A percentile compares a stretch with the other conserved stretches of the same genome.
phyloP scores from a whole-genome alignment of 1,140 invertebrate genomes.

The Oncopeltus fasciatus region DNA sequence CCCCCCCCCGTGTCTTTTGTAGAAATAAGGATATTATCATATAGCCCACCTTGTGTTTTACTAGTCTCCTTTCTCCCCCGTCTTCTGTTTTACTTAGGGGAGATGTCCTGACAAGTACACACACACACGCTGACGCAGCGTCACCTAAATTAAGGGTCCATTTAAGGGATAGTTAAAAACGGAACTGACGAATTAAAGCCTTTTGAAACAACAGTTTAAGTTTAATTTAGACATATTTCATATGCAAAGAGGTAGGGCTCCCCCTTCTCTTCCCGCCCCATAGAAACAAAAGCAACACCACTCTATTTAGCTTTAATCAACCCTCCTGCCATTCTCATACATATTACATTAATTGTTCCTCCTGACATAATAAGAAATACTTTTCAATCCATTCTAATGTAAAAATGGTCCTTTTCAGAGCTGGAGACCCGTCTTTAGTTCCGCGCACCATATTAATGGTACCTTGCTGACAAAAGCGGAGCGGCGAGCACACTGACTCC shows the following conservation, averaged over 20 bases:
- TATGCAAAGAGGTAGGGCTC: neutral
- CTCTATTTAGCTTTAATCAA: neutral
- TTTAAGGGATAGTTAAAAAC: neutral
- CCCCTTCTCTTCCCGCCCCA: neutral
- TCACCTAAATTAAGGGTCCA: neutral
- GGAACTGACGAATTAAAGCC: slow-evolving; percentile 4
- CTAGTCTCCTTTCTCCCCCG: too few relatives aligned
- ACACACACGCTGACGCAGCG: too few relatives aligned
- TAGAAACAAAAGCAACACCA: neutral
- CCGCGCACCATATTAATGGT: neutral
- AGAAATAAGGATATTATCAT: too few relatives aligned
- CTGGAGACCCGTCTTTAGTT: neutral
- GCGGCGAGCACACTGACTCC: neutral
- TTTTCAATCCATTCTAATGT: slow-evolving; percentile 7
- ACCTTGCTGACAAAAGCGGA: neutral
- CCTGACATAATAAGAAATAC: neutral
- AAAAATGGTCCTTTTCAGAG: neutral
- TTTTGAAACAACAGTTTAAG: slow-evolving; percentile 8
- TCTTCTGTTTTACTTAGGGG: too few relatives aligned
- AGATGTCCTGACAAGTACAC: too few relatives aligned
- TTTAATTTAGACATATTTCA: slow-evolving; percentile 4
- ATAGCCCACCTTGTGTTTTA: too few relatives aligned
- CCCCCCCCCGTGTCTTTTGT: too few relatives aligned
- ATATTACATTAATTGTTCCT: neutral
- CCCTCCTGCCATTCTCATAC: neutral